Evolutionary conservation across 2,888 invertebrate species (phyloP).

Genomic region (Plagiodera versicolora): DNA sequence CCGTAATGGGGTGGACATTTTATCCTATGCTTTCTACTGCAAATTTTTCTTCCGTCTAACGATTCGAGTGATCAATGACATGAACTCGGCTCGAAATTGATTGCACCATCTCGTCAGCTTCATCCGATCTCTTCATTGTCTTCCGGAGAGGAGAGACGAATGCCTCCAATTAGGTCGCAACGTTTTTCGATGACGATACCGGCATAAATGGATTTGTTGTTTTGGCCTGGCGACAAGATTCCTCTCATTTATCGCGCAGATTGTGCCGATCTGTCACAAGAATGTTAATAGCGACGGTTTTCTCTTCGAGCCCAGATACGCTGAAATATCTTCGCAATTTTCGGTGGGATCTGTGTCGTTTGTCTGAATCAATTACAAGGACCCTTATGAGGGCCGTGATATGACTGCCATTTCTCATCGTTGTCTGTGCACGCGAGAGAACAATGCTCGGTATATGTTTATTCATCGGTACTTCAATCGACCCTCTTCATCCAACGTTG

Average conservation of each 20-base stretch:
- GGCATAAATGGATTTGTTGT: slow-evolving; percentile 1
- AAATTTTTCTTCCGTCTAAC: neutral
- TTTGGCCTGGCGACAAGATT: slow-evolving; percentile 1
- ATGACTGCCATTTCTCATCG: neutral
- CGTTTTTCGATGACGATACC: slow-evolving; percentile 1
- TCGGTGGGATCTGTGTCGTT: slow-evolving; percentile 1
- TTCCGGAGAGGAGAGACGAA: neutral
- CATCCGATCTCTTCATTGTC: neutral
- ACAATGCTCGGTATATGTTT: neutral
- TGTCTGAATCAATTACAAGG: slow-evolving; percentile 1
- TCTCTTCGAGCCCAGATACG: neutral
- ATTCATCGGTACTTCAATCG: neutral
- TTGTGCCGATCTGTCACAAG: neutral
- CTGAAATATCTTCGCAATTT: neutral
- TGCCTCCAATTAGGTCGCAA: neutral
- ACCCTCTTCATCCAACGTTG: neutral
- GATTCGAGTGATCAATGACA: neutral
- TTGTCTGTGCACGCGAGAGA: neutral
- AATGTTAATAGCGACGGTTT: neutral
- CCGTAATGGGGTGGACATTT: no score
- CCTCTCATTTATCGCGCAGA: neutral
- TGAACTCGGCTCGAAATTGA: neutral
- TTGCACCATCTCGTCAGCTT: neutral
- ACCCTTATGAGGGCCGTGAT: neutral
- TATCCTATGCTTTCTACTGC: no score